phyloP scores from a whole-genome alignment of 2,888 invertebrate genomes.

The Lobophora halterata region DNA sequence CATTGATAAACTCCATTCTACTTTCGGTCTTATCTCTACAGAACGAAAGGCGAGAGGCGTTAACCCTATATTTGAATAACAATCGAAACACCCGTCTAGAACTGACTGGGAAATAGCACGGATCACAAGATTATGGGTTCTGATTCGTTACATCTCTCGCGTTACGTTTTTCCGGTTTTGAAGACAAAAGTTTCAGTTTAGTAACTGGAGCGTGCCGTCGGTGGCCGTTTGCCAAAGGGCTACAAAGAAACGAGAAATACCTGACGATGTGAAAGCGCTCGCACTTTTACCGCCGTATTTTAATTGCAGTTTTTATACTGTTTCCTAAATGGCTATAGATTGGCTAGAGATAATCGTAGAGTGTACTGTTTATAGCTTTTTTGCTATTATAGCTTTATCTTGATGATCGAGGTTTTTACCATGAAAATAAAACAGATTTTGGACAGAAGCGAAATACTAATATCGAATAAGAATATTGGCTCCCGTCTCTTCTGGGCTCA shows the following conservation, averaged over 20 bases:
- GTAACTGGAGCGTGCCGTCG: slow-evolving; percentile 55
- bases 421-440: too few relatives aligned
- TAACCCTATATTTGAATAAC: too few relatives aligned
- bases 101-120: too few relatives aligned
- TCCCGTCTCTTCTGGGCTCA: too few relatives aligned
- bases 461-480: too few relatives aligned
- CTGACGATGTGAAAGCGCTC: slow-evolving; percentile 21
- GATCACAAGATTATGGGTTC: too few relatives aligned
- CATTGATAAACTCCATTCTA: too few relatives aligned
- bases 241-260: slow-evolving; percentile 27
- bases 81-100: too few relatives aligned
- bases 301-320: slow-evolving; percentile 4
- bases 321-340: slow-evolving; percentile 6
- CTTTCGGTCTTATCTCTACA: too few relatives aligned
- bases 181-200: slow-evolving; percentile 52
- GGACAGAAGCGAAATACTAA: too few relatives aligned
- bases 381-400: slow-evolving; percentile 1
- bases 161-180: slow-evolving; percentile 42
- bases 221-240: slow-evolving; percentile 38
- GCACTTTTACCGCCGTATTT: slow-evolving; percentile 9
- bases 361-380: slow-evolving; percentile 7
- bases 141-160: slow-evolving; percentile 11
- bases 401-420: too few relatives aligned
- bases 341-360: slow-evolving; percentile 6
- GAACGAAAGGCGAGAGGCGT: too few relatives aligned